These are phyloP conservation scores for Montipora capricornis DNA, from an alignment of 64 coral and sea anemone species.

Conservation along the genomic window DNA sequence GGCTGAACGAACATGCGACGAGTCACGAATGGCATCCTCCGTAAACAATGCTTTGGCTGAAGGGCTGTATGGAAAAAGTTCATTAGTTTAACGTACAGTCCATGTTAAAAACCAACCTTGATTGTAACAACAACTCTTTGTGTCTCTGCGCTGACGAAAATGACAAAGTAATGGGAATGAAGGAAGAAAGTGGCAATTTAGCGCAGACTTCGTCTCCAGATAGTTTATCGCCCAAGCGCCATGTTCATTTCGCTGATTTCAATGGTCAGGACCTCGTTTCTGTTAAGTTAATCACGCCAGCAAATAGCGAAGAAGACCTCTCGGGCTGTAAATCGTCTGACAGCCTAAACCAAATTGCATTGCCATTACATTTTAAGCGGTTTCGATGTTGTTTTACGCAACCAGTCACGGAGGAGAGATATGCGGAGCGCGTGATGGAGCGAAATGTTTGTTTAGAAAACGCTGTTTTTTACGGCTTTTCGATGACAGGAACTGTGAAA, in stretches of 20 bases:
- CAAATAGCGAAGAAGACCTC: conserved; percentile 86
- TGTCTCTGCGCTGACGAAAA: background rate
- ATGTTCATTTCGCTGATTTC: conserved; percentile 88
- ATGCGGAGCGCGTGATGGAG: conserved; percentile 57
- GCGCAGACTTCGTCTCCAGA: conserved; percentile 35
- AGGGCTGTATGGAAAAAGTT: too few relatives aligned
- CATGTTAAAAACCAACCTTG: background rate
- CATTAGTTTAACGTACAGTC: background rate
- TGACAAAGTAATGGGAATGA: conserved; percentile 16
- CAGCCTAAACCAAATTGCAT: conserved; percentile 40
- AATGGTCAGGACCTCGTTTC: conserved; percentile 85
- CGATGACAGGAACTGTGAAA: conserved; percentile 79
- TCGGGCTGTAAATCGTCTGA: conserved; percentile 10
- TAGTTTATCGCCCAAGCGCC: conserved; percentile 52
- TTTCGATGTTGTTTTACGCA: conserved; percentile 79
- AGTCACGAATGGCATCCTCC: background rate
- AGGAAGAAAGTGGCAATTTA: conserved; percentile 24
- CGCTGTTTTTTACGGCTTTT: conserved; percentile 82
- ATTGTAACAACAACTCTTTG: background rate
- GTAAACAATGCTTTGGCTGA: background rate
- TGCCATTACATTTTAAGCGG: conserved; percentile 51
- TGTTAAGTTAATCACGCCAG: conserved; percentile 88
- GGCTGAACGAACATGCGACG: background rate
- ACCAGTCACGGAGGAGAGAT: conserved; percentile 58
- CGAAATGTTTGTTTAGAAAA: conserved; percentile 88